phyloP scores from a whole-genome alignment of 2,797 vertebrate species.

The Pantherophis alleghaniensis region DNA sequence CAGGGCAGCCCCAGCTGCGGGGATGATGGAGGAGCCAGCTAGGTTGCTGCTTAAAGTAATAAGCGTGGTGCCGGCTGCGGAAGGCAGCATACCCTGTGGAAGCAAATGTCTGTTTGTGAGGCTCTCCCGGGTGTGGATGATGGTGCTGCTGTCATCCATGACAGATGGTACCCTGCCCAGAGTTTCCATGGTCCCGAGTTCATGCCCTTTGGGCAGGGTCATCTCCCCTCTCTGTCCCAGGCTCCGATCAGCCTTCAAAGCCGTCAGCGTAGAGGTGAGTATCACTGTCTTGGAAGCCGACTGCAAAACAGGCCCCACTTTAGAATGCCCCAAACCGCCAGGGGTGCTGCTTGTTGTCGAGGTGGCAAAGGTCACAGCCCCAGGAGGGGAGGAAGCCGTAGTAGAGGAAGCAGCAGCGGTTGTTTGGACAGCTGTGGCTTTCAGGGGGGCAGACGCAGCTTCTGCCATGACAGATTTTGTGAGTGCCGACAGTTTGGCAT shows the following conservation, averaged over 20 bases:
- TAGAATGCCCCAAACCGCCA: slow-evolving; percentile 32
- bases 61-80: slow-evolving; percentile 20
- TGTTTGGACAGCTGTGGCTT: slow-evolving; percentile 32
- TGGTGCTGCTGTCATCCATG: slow-evolving; percentile 53
- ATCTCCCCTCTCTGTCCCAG: neutral
- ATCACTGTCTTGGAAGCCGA: slow-evolving; percentile 46
- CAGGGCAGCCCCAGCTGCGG: neutral
- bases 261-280: slow-evolving; percentile 39
- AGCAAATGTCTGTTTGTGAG: slow-evolving; percentile 44
- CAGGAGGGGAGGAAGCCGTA: neutral
- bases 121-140: slow-evolving; percentile 50
- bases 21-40: slow-evolving; percentile 17
- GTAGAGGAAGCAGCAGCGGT: neutral
- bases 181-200: slow-evolving; percentile 36
- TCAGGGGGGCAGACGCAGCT: slow-evolving; percentile 42
- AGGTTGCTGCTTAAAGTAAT: slow-evolving; percentile 38
- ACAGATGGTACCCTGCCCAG: slow-evolving; percentile 58
- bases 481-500: slow-evolving; percentile 54
- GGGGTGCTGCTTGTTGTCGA: slow-evolving; percentile 37
- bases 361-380: slow-evolving; percentile 39
- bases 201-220: slow-evolving; percentile 12
- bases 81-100: slow-evolving; percentile 23
- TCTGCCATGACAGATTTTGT: slow-evolving; percentile 57
- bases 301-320: slow-evolving; percentile 58
- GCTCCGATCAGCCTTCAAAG: slow-evolving; percentile 10